phyloP scores from a whole-genome alignment of 2,888 invertebrate species.

The Hydraecia micacea region DNA sequence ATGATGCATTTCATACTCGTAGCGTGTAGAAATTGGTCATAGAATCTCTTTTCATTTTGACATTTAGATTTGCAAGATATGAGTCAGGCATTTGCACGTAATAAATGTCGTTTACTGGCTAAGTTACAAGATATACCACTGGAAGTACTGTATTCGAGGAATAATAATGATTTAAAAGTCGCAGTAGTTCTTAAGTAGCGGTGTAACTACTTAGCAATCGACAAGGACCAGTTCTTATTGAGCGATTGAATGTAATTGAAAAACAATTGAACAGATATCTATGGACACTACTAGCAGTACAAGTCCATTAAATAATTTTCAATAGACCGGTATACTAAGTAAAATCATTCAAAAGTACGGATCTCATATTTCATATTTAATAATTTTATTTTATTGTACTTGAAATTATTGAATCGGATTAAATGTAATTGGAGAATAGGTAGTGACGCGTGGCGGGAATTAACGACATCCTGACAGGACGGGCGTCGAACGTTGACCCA shows the following conservation, averaged over 20 bases:
- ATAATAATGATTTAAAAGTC: constrained; percentile 27
- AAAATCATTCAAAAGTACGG: background rate
- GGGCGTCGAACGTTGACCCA: constrained; percentile 82
- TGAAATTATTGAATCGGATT: constrained; percentile 49
- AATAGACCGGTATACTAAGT: background rate
- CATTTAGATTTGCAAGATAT: constrained; percentile 16
- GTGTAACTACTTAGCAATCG: constrained; percentile 11
- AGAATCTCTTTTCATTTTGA: constrained; percentile 44
- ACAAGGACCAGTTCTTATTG: constrained; percentile 30
- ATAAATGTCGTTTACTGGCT: constrained; percentile 20
- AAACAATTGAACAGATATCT: constrained; percentile 42
- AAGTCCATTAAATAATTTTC: constrained; percentile 8
- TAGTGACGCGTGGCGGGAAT: constrained; percentile 84
- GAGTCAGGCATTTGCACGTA: constrained; percentile 12
- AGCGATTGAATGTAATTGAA: constrained; percentile 48
- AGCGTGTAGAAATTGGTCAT: constrained; percentile 29
- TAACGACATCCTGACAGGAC: constrained; percentile 87
- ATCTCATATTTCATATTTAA: constrained; percentile 14
- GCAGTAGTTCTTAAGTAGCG: constrained; percentile 24
- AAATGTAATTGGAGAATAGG: constrained; percentile 67
- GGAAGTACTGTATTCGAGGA: constrained; percentile 11
- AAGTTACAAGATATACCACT: constrained; percentile 18
- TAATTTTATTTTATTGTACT: constrained; percentile 21
- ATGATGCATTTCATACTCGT: constrained; percentile 38
- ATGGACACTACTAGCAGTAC: background rate